Base-by-base conservation (phyloP, 2,113 vertebrate species). In the Oceanodroma tethys region DNA sequence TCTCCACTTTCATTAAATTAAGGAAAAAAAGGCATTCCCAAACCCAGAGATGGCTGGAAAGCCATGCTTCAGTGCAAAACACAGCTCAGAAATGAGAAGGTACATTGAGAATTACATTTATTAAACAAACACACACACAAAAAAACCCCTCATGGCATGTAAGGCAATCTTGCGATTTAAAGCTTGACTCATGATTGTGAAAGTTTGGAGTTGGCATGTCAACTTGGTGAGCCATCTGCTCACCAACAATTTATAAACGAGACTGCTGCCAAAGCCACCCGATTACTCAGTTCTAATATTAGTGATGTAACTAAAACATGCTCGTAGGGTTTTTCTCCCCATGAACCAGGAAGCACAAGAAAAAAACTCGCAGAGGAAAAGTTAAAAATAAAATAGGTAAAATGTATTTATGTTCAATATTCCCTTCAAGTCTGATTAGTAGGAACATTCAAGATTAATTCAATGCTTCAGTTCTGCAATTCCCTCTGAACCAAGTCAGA, bases 211-310 rank as follows among this genome's bases (percentile, higher is more conserved):
- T 89, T 95, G 87, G 96, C 93, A 91, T 96, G 93, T 91, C 92
- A 93, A 96, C 95, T 95, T 90, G 85, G 95, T 91, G 90, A 94
- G 95, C 97, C 93, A 95, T 97, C 94, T 97, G 95, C 94, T 96
- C 95, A 88, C 93, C 92, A 97, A 90, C 95, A 95, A 92, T 92
- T 95, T 94, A 90, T 92, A 90, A 95, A 97, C 3, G 47, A 91
- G 91, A 63, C 94, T 68, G 83, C 91, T 97, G 97, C 96, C 97
- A 97, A 96, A 95, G 92, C 93, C 81, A 94, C 90, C 59, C 79
- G 30, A 96, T 97, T 95, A 95, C 93, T 97, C 95, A 79, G 86
- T 93, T 96, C 97, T 97, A 96, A 95, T 94, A 97, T 95, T 97
- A 95, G 94, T 95, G 95, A 95, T 95, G 94, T 91, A 94, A 97